These are phyloP conservation scores for Apodemus agrarius DNA, from an alignment of 2,797 vertebrate species.

Conservation along the genomic window DNA sequence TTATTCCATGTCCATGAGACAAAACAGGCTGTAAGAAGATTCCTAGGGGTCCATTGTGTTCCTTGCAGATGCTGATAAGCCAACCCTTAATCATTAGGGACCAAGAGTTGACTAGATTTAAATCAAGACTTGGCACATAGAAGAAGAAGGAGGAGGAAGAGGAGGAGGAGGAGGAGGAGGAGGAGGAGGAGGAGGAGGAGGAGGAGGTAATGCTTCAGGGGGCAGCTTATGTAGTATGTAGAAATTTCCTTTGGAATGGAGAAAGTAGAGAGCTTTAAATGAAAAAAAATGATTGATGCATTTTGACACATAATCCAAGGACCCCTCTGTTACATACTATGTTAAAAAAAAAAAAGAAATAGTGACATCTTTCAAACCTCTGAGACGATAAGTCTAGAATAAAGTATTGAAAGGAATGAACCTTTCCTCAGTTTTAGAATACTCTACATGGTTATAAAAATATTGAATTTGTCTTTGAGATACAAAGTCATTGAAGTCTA, in stretches of 20 bases:
- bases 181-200: too few relatives aligned
- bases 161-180: too few relatives aligned
- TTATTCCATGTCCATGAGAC: neutral
- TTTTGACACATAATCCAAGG: neutral
- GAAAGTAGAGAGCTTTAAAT: slow-evolving; percentile 30
- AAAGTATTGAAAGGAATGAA: slow-evolving; percentile 37
- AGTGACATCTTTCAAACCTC: slow-evolving; percentile 17
- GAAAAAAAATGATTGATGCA: neutral
- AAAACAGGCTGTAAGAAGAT: neutral
- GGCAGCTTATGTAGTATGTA: neutral
- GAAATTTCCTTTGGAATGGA: slow-evolving; percentile 9
- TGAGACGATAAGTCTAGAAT: neutral
- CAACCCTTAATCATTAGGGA: neutral
- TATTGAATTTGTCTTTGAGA: neutral
- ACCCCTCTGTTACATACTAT: neutral
- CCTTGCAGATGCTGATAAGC: neutral
- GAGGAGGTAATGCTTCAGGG: neutral
- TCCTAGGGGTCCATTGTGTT: neutral
- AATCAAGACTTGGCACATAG: neutral
- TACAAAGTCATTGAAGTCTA: neutral
- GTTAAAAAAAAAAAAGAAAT: slow-evolving; percentile 46
- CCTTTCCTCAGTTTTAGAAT: neutral
- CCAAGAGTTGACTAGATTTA: neutral
- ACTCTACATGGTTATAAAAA: neutral
- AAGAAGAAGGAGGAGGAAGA: neutral